Evolutionary conservation across 2,113 vertebrate species (phyloP).

Genomic region (Nannospalax galili): DNA sequence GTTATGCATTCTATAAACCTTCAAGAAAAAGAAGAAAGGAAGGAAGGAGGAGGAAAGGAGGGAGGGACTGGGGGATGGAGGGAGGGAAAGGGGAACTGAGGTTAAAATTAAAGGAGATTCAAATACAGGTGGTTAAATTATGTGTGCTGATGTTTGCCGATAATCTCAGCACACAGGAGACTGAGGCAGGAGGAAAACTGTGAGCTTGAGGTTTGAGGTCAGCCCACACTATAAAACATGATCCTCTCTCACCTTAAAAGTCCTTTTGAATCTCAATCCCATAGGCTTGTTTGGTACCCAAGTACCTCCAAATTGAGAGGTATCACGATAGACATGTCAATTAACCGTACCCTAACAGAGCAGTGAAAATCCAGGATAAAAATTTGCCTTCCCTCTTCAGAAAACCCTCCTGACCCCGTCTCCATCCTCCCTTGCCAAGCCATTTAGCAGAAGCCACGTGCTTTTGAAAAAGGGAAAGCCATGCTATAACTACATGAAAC

Average conservation of each 20-base stretch:
- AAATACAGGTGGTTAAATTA: neutral
- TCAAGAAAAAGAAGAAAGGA: neutral
- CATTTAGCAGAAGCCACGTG: neutral
- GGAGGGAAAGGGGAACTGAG: accelerated
- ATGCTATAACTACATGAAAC: neutral
- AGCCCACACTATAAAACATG: neutral
- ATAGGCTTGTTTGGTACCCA: neutral
- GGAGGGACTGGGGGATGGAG: neutral
- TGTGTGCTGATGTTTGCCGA: neutral
- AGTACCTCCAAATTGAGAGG: neutral
- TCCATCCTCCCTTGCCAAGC: neutral
- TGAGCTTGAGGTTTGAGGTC: neutral
- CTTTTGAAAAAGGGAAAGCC: neutral
- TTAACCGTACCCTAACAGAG: neutral
- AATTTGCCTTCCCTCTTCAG: neutral
- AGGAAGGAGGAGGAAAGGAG: neutral
- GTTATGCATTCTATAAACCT: neutral
- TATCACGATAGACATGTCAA: neutral
- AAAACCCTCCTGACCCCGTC: neutral
- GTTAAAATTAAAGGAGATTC: neutral
- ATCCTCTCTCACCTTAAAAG: neutral
- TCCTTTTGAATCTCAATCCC: neutral
- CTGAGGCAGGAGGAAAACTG: neutral
- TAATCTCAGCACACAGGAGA: neutral
- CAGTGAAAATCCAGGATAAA: neutral